Base-by-base conservation (phyloP, 2,113 vertebrate genomes). In the Murina feae region DNA sequence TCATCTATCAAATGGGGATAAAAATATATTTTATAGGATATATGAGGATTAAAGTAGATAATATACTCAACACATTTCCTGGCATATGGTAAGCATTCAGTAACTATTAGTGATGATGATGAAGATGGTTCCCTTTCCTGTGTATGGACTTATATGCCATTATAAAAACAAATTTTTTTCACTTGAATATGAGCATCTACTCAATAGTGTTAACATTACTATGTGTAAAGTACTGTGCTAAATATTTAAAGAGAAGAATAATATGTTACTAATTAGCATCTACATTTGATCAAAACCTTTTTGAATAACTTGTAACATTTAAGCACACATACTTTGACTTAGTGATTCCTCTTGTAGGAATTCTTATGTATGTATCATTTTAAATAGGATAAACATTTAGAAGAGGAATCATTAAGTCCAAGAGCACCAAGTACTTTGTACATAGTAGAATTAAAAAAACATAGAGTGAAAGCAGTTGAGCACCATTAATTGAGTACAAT, bases 221-320 rank as follows among this genome's bases (percentile, higher is more conserved):
- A n/a, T 86, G 47, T 66, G 16, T 82, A 86, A 89, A 95, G 23
- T 16, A 89, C n/a, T 94, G 25, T 42, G 42, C 42, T 83, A 63
- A 94, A 75, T 42, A 86, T 13, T 68, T 87, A 47, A 32, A 82
- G 47, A 86, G 42, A 92, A 25, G 18, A 74, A 30, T 93, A 89
- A 39, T 68, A 37, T 84, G 55, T 60, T 86, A 91, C 9, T 39
- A 91, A 58, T 44, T 65, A 69, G 21, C 76, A 92, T n/a, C 39
- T 79, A 87, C 32, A 81, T 84, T 58, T 83, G 47, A 53, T 92
- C 55, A 72, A 94, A 94, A 95, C 65, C 28, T 85, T 89, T 89
- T 90, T 47, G 39, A 86, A 86, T 78, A 80, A 78, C 65, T 21
- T 80, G 32, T 47, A 80, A 79, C 35, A 93, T 58, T 93, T 91